These are phyloP conservation scores for Hyphantria cunea DNA, from an alignment of 1,140 invertebrate genomes.

Conservation along the genomic window DNA sequence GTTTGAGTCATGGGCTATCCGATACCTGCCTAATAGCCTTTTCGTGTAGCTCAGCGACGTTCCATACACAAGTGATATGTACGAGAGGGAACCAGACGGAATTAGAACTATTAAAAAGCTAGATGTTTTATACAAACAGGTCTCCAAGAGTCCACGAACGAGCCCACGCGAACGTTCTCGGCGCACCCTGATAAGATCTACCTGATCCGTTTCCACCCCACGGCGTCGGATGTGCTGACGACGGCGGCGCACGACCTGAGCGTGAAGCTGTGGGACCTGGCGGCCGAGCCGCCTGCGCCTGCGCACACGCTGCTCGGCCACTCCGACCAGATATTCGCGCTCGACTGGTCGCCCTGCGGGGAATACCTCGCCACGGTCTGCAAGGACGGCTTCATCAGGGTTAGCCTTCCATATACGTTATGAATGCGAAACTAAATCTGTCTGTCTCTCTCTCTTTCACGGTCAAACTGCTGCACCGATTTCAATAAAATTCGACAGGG, in stretches of 20 bases:
- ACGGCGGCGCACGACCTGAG: constrained; percentile 95
- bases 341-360: constrained; percentile 96
- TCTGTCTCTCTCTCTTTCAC: too few relatives aligned
- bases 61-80: too few relatives aligned
- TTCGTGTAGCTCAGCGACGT: too few relatives aligned
- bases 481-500: too few relatives aligned
- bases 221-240: constrained; percentile 92
- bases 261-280: constrained; percentile 84
- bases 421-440: too few relatives aligned
- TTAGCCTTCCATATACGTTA: constrained; percentile 79
- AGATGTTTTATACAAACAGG: too few relatives aligned
- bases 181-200: constrained; percentile 96
- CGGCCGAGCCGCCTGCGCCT: constrained; percentile 63
- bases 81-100: too few relatives aligned
- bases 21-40: too few relatives aligned
- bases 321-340: constrained; percentile 93
- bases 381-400: constrained; percentile 93
- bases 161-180: constrained; percentile 84
- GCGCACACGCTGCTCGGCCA: constrained; percentile 85
- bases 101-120: too few relatives aligned
- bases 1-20: too few relatives aligned
- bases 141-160: constrained; percentile 82
- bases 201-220: constrained; percentile 94
- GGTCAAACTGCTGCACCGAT: too few relatives aligned
- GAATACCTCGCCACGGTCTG: constrained; percentile 92